Conservation (phyloP, 2,888 invertebrate genomes). For the Notodonta dromedarius region DNA sequence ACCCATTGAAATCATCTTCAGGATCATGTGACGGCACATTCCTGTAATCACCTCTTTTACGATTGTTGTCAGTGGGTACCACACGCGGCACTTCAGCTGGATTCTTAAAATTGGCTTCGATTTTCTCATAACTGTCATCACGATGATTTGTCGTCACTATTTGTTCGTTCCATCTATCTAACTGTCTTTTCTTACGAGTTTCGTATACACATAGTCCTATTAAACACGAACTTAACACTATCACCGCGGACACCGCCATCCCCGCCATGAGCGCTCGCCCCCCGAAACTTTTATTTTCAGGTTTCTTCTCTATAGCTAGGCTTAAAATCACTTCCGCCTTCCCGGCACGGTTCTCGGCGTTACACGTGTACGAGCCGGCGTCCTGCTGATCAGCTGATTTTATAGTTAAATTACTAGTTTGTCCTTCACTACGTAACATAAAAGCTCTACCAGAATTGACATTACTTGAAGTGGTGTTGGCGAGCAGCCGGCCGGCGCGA, state of each 20-base stretch:
- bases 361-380: constrained; percentile 90
- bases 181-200: constrained; percentile 84
- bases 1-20: constrained; percentile 84
- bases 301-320: constrained; percentile 87
- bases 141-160: constrained; percentile 76
- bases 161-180: constrained; percentile 81
- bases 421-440: constrained; percentile 86
- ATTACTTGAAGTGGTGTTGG: constrained; percentile 80
- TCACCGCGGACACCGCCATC: constrained; percentile 87
- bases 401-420: constrained; percentile 89
- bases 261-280: constrained; percentile 87
- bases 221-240: constrained; percentile 87
- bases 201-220: constrained; percentile 87
- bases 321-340: constrained; percentile 89
- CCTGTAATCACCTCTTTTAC: constrained; percentile 88
- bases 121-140: constrained; percentile 90
- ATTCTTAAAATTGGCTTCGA: constrained; percentile 87
- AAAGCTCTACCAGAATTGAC: constrained; percentile 85
- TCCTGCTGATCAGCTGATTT: constrained; percentile 89
- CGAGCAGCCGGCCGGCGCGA: constrained; percentile 87
- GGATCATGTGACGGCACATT: constrained; percentile 89
- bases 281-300: constrained; percentile 84
- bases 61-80: constrained; percentile 61
- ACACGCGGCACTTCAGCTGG: constrained; percentile 66
- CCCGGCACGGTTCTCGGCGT: constrained; percentile 92